Evolutionary conservation across 2,113 vertebrate species (phyloP).

Genomic region (Peromyscus maniculatus): DNA sequence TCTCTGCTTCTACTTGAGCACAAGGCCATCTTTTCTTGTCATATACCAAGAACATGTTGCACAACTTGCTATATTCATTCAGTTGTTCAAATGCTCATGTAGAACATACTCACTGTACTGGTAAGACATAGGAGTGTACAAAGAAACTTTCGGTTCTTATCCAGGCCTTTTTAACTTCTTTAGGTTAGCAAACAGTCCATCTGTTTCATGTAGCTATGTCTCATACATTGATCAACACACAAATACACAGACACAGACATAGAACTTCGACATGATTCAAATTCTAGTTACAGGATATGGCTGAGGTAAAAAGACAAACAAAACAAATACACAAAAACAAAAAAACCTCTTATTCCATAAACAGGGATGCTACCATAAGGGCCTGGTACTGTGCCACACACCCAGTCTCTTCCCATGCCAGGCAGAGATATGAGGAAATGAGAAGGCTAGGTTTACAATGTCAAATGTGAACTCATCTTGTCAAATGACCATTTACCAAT

Average conservation of each 20-base stretch:
- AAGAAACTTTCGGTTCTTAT: neutral
- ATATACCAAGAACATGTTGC: neutral
- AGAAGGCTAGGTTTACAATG: neutral
- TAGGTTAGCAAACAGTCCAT: neutral
- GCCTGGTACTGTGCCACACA: neutral
- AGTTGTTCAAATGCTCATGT: neutral
- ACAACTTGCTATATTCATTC: neutral
- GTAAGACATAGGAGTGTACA: neutral
- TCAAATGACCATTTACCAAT: neutral
- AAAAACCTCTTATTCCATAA: neutral
- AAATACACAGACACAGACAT: neutral
- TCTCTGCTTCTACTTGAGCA: neutral
- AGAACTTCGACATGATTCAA: neutral
- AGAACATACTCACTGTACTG: neutral
- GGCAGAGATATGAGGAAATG: neutral
- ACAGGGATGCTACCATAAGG: neutral
- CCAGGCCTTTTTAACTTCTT: neutral
- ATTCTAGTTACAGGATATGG: neutral
- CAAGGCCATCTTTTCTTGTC: neutral
- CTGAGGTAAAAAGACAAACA: neutral
- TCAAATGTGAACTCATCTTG: constrained; percentile 23
- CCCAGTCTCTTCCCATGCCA: neutral
- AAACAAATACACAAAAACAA: neutral
- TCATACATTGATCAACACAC: neutral
- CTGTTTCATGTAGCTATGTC: neutral